Percentiles rank a stretch among this genome's conserved stretches.
Evolutionary conservation across 2,113 vertebrate genomes (phyloP).

Genomic region (Pteropus alecto): DNA sequence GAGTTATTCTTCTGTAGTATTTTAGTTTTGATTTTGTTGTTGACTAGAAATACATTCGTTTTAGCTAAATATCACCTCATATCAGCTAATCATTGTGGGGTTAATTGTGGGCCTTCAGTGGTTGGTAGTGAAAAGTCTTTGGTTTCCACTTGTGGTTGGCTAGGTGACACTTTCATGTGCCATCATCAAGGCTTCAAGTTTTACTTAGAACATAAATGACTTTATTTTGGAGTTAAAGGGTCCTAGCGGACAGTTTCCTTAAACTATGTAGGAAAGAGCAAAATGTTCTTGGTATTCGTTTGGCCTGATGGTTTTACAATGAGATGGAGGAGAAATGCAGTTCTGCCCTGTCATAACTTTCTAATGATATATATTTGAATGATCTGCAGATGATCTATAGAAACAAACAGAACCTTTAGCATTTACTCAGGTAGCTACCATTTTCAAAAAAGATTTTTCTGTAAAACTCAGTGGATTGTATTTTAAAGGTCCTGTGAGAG

Average conservation of each 20-base stretch:
- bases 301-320: not conserved
- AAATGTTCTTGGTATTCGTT: not conserved
- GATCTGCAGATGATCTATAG: not conserved
- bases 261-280: not conserved
- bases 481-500: not conserved
- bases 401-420: not conserved
- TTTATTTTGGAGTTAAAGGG: not conserved
- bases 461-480: not conserved
- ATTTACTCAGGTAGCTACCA: not conserved
- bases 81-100: not conserved
- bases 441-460: conserved; percentile 4
- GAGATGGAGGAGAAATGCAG: not conserved
- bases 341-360: not conserved
- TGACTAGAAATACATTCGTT: not conserved
- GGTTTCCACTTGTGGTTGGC: not conserved
- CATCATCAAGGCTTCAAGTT: not conserved
- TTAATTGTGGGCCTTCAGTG: not conserved
- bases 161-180: not conserved
- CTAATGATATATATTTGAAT: not conserved
- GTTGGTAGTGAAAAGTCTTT: not conserved
- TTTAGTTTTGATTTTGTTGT: conserved; percentile 11
- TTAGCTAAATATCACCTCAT: not conserved
- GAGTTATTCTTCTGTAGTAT: not conserved
- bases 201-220: not conserved
- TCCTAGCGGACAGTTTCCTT: not conserved